Evolutionary conservation across 2,113 vertebrate species (phyloP), one percentile per base, ranked within the genome.

Genomic region (Dicrurus megarhynchus): DNA sequence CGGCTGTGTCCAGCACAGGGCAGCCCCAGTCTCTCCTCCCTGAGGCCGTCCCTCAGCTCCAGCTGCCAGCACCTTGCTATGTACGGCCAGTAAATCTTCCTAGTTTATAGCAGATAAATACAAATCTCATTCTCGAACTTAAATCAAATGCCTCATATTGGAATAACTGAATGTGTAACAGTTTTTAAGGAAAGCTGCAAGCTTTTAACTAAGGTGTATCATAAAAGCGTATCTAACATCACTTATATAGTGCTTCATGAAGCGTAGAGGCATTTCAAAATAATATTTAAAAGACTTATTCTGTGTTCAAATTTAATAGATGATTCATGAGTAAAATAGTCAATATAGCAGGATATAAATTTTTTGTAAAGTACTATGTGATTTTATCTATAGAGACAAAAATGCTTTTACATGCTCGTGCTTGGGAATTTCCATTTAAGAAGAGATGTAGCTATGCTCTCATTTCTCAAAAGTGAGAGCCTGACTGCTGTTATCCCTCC

Each of bases 1-100:
- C 1, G 2, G 4, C 22, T 50, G 11, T 18, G 18, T 17, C 12
- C 2, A 2, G 15, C 32, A 16, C 0, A 1, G 27, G 52, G 10
- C 50, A 60, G 49, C 16, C 23, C 10, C 4, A 8, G 13, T 10
- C 32, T 35, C 30, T 21, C 2, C n/a, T 67, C 28, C 7, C 26
- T 22, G 7, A 33, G 18, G 4, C 3, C 0, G 1, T 18, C 14
- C 24, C 41, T 47, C 35, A 67, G 15, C 15, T 33, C 8, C 61
- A 27, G 20, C 23, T 56, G 57, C 16, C 49, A 75, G 16, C 6
- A 33, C 19, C 20, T 50, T 32, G 8, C 35, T 6, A 1, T 0
- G 0, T 7, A 16, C 5, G 33, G 21, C 18, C 9, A 56, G 17
- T 39, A 83, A 78, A 50, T 16, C 9, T 77, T 47, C n/a, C 8